A percentile compares a stretch with the other conserved stretches of the same genome.
phyloP scores from a whole-genome alignment of 1,140 invertebrate species.

The Drosophila obscura region DNA sequence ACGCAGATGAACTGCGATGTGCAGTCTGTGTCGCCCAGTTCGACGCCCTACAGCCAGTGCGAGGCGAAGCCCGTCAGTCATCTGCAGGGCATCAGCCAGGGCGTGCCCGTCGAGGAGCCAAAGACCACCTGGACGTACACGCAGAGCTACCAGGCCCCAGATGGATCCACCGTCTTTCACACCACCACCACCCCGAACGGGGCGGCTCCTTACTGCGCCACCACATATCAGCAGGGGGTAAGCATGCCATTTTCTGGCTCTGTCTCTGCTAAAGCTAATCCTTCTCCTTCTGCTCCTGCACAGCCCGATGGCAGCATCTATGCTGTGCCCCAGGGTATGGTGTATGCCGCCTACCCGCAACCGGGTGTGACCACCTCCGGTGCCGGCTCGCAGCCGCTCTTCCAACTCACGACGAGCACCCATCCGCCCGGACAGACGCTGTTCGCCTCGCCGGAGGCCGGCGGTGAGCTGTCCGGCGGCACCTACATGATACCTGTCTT shows the following conservation, averaged over 20 bases:
- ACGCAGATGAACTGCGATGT: slow-evolving; percentile 67
- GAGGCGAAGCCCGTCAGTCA: slow-evolving; percentile 63
- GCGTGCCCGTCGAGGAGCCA: slow-evolving; percentile 63
- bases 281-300: neutral
- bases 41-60: slow-evolving; percentile 76
- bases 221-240: slow-evolving; percentile 83
- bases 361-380: slow-evolving; percentile 59
- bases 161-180: slow-evolving; percentile 81
- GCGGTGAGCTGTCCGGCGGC: slow-evolving; percentile 72
- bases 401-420: slow-evolving; percentile 66
- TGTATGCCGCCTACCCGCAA: slow-evolving; percentile 80
- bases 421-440: slow-evolving; percentile 59
- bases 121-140: slow-evolving; percentile 80
- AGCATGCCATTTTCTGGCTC: slow-evolving; percentile 4
- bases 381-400: slow-evolving; percentile 64
- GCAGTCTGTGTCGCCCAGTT: slow-evolving; percentile 74
- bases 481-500: slow-evolving; percentile 83
- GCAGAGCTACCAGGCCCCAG: slow-evolving; percentile 77
- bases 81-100: slow-evolving; percentile 55
- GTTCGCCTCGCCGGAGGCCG: slow-evolving; percentile 66
- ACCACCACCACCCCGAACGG: slow-evolving; percentile 74
- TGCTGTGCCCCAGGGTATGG: slow-evolving; percentile 82
- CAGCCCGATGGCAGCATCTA: slow-evolving; percentile 83
- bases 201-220: slow-evolving; percentile 74
- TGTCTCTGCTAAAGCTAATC: neutral